Evolutionary conservation across 1,140 invertebrate species (phyloP), one percentile per base, ranked within the genome.

Genomic region (Drosophila lini): DNA sequence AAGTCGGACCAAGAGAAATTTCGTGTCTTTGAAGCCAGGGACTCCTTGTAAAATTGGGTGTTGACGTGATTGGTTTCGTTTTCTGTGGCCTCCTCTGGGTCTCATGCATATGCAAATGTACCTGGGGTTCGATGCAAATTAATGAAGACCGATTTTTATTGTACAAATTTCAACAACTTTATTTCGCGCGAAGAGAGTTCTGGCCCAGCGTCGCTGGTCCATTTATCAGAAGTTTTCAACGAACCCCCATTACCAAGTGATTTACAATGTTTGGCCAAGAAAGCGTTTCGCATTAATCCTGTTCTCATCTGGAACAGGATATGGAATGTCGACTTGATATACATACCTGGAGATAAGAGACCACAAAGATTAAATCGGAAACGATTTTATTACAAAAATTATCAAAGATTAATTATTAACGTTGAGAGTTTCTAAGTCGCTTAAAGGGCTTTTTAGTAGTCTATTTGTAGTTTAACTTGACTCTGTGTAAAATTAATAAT

Each of bases 91-190:
- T 68, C 38, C 25, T 41, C 31, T 50, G 53, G 42, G 31, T 59
- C 52, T 44, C 57, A 44, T 67, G 65, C 53, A 68, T 68, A 76
- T 85, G 82, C 82, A 85, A 81, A 85, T 79, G 42, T 64, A 42
- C 40, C 58, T 34, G 40, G 67, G 67, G 58, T 42, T 61, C 67
- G 62, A 80, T 81, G 62, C 59, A 80, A 88, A 89, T 89, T 84
- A 88, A 88, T 88, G 80, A 89, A 83, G 77, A 77, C 15, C 80
- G 77, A 80, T 89, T 89, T 80, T 80, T 80, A 89, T 84, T 76
- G 74, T 61, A 74, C 65, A 68, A 81, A 81, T 86, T 79, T 81
- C 63, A 80, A 86, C 83, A 89, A 89, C 83, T 88, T 88, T 89
- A 88, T 88, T 80, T 68, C 47, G 48, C 64, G 41, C 41, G 31